phyloP scores from a whole-genome alignment of 2,888 invertebrate genomes.

The Sussaba pulchella region DNA sequence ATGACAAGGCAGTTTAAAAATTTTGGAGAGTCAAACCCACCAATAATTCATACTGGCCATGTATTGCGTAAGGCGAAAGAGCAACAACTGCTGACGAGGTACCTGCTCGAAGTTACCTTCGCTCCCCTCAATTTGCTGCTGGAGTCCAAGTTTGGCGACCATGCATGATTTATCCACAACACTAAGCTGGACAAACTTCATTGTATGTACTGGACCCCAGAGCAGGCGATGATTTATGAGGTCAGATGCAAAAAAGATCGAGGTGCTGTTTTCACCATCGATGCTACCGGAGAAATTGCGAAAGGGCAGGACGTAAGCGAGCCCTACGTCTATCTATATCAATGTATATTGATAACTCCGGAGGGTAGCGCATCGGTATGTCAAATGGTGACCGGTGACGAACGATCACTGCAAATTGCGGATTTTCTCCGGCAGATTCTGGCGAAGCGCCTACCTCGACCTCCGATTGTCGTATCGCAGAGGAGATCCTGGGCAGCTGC shows the following conservation, averaged over 20 bases:
- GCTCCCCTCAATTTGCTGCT: slow-evolving; percentile 44
- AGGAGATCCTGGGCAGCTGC: slow-evolving; percentile 63
- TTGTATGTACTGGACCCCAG: slow-evolving; percentile 53
- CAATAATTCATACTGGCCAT: slow-evolving; percentile 42
- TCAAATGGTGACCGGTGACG: slow-evolving; percentile 51
- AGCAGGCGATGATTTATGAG: slow-evolving; percentile 23
- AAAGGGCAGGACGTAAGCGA: slow-evolving; percentile 30
- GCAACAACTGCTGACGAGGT: slow-evolving; percentile 57
- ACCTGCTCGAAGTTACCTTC: slow-evolving; percentile 46
- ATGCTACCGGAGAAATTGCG: slow-evolving; percentile 54
- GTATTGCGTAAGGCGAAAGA: slow-evolving; percentile 61
- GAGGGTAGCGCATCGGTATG: slow-evolving; percentile 52
- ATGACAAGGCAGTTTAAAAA: no score
- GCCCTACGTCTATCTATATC: slow-evolving; percentile 52
- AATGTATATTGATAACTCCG: slow-evolving; percentile 43
- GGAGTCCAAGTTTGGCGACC: slow-evolving; percentile 42
- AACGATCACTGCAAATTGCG: slow-evolving; percentile 35
- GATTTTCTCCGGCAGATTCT: slow-evolving; percentile 37
- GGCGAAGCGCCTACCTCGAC: slow-evolving; percentile 30
- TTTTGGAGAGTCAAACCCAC: no score
- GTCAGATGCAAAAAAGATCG: slow-evolving; percentile 47
- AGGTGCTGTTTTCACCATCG: slow-evolving; percentile 40
- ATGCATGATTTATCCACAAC: slow-evolving; percentile 61
- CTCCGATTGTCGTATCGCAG: slow-evolving; percentile 51
- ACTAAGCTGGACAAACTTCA: slow-evolving; percentile 50